Evolutionary conservation across 2,888 invertebrate species (phyloP), one percentile per base, ranked within the genome.

Genomic region (Palloptera scutellata): DNA sequence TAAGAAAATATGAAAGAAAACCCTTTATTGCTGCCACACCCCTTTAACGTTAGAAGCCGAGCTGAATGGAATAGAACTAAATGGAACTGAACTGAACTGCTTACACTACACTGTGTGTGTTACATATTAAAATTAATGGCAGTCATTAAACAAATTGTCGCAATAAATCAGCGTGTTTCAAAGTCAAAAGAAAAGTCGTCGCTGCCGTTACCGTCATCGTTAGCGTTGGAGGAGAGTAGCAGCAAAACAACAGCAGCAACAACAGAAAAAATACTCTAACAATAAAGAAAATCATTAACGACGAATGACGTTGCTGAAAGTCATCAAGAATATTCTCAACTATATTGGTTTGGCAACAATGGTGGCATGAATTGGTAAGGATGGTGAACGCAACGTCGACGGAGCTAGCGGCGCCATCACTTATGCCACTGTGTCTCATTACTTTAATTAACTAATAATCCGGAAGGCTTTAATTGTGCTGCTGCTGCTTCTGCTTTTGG

Each of bases 71-170:
- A 10, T 45, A 10, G 45, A 45, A 12, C 45, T 13, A 45, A 10
- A 45, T 45, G 48, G 13, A 15, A 30, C 30, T 30, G 30, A 30
- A 30, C 3, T 13, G 48, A 13, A 15, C 48, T 48, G 48, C 65
- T 52, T 17, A 54, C 13, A 9, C 48, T 52, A 30, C 64, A 63
- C 30, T 30, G 30, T 67, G 41, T 64, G 61, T 64, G 71, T 74
- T 76, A 72, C 73, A 74, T 73, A 78, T 79, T 74, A 76, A 80
- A 80, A 79, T 79, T 77, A 79, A 80, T 79, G 80, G 74, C 76
- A 74, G 78, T 79, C 79, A 79, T 79, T 80, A 75, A 78, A 77
- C 76, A 79, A 79, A 79, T 80, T 79, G 79, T 79, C 77, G 78
- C 79, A 75, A 79, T 80, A 79, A 79, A 80, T 79, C 80, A 78